phyloP scores from a whole-genome alignment of 1,140 invertebrate genomes.

The Pseudomyrmex dendroicus region DNA sequence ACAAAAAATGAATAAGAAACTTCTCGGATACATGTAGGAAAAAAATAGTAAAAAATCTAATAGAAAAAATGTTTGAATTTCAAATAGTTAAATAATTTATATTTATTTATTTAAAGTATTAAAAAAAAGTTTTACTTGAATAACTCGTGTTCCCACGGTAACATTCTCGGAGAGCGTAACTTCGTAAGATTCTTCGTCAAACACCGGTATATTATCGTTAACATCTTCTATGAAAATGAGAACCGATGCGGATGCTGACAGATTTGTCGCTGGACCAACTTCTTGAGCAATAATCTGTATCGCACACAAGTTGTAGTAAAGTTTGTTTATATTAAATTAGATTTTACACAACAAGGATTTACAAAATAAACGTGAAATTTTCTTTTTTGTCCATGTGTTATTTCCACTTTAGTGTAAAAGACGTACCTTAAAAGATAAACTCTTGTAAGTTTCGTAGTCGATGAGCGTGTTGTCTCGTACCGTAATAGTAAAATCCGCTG shows the following conservation, averaged over 20 bases:
- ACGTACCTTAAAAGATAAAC: conserved; percentile 89
- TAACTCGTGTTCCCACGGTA: conserved; percentile 89
- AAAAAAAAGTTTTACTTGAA: conserved; percentile 86
- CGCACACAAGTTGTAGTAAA: neutral
- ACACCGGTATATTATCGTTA: conserved; percentile 95
- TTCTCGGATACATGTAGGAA: too few relatives aligned
- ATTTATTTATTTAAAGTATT: neutral
- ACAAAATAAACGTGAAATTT: neutral
- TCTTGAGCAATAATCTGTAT: conserved; percentile 92
- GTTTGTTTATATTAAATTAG: neutral
- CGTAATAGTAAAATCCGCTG: conserved; percentile 92
- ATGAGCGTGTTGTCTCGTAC: conserved; percentile 93
- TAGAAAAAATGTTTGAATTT: neutral
- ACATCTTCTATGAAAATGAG: conserved; percentile 93
- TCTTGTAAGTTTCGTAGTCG: conserved; percentile 92
- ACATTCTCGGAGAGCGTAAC: conserved; percentile 92
- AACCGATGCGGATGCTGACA: conserved; percentile 90
- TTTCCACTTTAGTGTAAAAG: neutral
- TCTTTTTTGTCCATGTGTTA: neutral
- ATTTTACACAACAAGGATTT: neutral
- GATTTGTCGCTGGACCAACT: conserved; percentile 90
- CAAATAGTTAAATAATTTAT: neutral
- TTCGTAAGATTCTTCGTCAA: conserved; percentile 90
- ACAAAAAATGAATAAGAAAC: neutral
- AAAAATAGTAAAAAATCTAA: neutral